Evolutionary conservation across 1,140 invertebrate species (phyloP), one percentile per base, ranked within the genome.

Genomic region (Spodoptera frugiperda): DNA sequence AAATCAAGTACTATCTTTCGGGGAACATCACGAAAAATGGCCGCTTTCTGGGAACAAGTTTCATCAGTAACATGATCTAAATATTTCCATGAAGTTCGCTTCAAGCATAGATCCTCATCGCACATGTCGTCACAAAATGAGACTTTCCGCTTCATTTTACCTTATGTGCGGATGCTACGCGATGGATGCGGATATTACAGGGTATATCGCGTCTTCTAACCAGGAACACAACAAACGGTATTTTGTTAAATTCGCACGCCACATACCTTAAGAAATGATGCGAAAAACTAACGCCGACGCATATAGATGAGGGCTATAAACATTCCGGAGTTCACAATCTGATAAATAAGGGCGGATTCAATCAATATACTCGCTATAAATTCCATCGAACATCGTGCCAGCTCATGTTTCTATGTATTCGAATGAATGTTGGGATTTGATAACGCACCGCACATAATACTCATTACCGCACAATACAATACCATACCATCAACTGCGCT

Each of bases 11-110:
- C 30, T 61, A 61, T 61, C 19, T 61, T 39, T 61, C 39, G 15
- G 57, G 33, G 33, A 61, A 9, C 33, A 61, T 61, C 57, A 15
- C 25, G 25, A 61, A 57, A 59, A 61, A 44, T 61, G 57, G 33
- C 39, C 39, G 33, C 30, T 61, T 61, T 61, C 57, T 3, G 3
- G n/a, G 44, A 65, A 65, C 25, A 48, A 65, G 11, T 65, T 65
- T 65, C 39, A 65, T 65, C 61, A 65, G 61, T n/a, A 65, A 65
- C 61, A 65, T 48, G 44, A 49, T 65, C 44, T 48, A 48, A 48
- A 65, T 65, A 65, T 65, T 65, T 65, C 61, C 61, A 65, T 14
- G 61, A 65, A 65, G 61, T 65, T 65, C 21, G 61, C 61, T 44
- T 21, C 61, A 48, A 39, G 39, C 48, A 48, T 48, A 65, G 61